Evolutionary conservation across 2,888 invertebrate genomes (phyloP), one percentile per base, ranked within the genome.

Genomic region (Enoplolaimus lenunculus): DNA sequence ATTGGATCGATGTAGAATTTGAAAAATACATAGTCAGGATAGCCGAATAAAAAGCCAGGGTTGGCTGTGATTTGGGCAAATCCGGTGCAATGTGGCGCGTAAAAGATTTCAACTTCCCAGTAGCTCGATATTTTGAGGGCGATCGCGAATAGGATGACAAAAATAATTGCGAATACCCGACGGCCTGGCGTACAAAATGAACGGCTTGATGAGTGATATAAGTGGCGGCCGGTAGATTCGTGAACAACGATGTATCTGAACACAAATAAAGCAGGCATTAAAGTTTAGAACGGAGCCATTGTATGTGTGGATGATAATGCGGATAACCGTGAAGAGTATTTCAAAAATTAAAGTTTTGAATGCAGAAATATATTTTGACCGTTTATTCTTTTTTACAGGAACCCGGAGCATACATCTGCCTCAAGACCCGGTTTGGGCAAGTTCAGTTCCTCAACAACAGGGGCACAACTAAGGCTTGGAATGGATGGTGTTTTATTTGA

Each of bases 1-100:
- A 77, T 34, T 34, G 67, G 67, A 34, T 66, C 67, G 31, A 66
- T 66, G 7, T 21, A 66, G n/a, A 66, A 34, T 66, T 66, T 66
- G 31, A 33, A 66, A 34, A 66, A 66, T 31, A n/a, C 34, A n/a
- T 66, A 66, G 3, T 33, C n/a, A 26, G 2, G 28, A 66, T 66
- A n/a, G 7, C 7, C 29, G n/a, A 66, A 34, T 34, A 66, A n/a
- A 7, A 21, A n/a, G 33, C 67, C 34, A 34, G 67, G 29, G 31
- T 34, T 31, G 3, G 67, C 31, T 13, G 31, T 31, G 3, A 66
- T n/a, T 31, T 2, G n/a, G 13, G 31, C 34, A 31, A 66, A 34
- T 29, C 67, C 67, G 34, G 67, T 66, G n/a, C 67, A 66, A 34
- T 66, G 30, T 62, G 28, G 62, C 34, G 16, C 13, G 7, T 66